phyloP scores from a whole-genome alignment of 2,113 vertebrate genomes.

The Mormyrus iriodes region DNA sequence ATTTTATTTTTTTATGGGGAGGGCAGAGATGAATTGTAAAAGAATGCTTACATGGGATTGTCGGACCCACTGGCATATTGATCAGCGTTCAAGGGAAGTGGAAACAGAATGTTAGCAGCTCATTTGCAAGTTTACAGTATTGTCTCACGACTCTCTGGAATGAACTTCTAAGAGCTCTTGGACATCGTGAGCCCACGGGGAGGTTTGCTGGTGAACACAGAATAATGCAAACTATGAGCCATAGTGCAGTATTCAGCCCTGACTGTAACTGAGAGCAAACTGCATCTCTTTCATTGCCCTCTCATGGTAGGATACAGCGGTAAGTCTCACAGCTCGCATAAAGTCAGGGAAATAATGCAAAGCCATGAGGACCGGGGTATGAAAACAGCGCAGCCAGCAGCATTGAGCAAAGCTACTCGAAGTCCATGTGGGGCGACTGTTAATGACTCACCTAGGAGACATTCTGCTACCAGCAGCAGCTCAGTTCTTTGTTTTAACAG shows the following conservation, averaged over 20 bases:
- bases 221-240: background rate
- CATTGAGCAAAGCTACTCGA: background rate
- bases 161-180: background rate
- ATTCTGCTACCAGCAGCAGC: background rate
- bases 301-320: background rate
- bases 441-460: background rate
- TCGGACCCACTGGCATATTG: background rate
- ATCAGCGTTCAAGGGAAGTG: background rate
- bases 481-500: constrained; percentile 1
- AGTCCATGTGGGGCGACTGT: background rate
- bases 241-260: background rate
- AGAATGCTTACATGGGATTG: background rate
- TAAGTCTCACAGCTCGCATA: background rate
- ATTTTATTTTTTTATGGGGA: background rate
- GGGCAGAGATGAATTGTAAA: background rate
- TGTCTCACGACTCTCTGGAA: background rate
- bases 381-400: background rate
- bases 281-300: background rate
- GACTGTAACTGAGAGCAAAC: background rate
- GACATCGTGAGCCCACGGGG: background rate
- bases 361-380: background rate
- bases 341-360: background rate
- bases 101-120: background rate
- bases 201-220: background rate
- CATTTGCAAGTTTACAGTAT: background rate